Evolutionary conservation across 2,888 invertebrate genomes (phyloP).

Genomic region (Drosophila affinis): DNA sequence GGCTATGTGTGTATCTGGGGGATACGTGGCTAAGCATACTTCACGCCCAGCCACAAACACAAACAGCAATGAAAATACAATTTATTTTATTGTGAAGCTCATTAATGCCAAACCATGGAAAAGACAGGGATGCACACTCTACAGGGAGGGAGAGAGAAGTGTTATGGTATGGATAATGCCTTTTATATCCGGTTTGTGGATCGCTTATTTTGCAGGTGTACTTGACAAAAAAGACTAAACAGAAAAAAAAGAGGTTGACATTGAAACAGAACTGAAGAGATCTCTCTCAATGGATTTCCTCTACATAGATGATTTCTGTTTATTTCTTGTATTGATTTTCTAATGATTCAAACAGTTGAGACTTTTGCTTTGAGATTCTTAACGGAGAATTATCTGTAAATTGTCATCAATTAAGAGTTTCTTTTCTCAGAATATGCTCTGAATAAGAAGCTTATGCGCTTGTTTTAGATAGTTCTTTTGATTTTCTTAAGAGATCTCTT

Average conservation of each 20-base stretch:
- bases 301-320: background rate
- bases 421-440: no score
- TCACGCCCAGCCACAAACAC: slow-evolving; percentile 51
- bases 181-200: slow-evolving; percentile 50
- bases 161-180: slow-evolving; percentile 35
- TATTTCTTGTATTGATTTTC: no score
- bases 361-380: background rate
- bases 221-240: slow-evolving; percentile 19
- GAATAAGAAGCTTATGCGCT: no score
- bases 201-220: slow-evolving; percentile 47
- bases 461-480: no score
- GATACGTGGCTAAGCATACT: slow-evolving; percentile 53
- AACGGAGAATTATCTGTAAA: background rate
- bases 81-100: slow-evolving; percentile 67
- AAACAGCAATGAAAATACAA: slow-evolving; percentile 42
- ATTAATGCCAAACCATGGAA: slow-evolving; percentile 34
- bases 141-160: slow-evolving; percentile 6
- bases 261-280: slow-evolving; percentile 40
- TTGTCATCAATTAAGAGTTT: no score
- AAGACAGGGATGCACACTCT: slow-evolving; percentile 25
- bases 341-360: background rate
- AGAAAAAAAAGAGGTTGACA: slow-evolving; percentile 51
- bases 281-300: slow-evolving; percentile 35
- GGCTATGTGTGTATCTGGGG: slow-evolving; percentile 21
- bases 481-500: no score